These are phyloP conservation scores for Pollenia angustigena DNA, from an alignment of 2,888 invertebrate species.

Conservation along the genomic window DNA sequence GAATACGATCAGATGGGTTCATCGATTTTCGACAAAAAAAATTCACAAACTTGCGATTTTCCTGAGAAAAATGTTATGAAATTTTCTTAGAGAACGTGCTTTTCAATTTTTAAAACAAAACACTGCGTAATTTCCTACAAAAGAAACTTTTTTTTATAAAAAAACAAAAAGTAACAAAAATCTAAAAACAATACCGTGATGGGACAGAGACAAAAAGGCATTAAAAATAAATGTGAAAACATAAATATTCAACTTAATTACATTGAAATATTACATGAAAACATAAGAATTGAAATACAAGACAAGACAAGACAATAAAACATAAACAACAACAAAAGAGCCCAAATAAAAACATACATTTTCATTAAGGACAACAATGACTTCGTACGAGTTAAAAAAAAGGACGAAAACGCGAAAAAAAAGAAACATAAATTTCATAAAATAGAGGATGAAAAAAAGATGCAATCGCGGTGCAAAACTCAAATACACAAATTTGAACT, in stretches of 20 bases:
- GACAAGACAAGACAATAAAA: constrained; percentile 48
- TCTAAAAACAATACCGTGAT: constrained; percentile 12
- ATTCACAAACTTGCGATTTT: no score
- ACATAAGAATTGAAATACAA: constrained; percentile 68
- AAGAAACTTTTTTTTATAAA: not conserved
- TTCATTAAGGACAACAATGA: constrained; percentile 58
- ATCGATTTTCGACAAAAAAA: no score
- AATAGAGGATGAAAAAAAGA: not conserved
- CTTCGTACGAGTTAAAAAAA: constrained; percentile 23
- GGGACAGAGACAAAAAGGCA: constrained; percentile 58
- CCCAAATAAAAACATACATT: constrained; percentile 44
- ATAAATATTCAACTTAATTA: constrained; percentile 75
- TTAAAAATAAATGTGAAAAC: constrained; percentile 72
- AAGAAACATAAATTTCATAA: not conserved
- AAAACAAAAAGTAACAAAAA: constrained; percentile 4
- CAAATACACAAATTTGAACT: constrained; percentile 73
- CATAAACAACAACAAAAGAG: constrained; percentile 21
- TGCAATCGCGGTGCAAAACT: constrained; percentile 62
- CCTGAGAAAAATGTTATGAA: no score
- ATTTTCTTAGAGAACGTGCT: not conserved
- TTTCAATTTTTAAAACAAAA: constrained; percentile 5
- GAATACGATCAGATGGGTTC: no score
- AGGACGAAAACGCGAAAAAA: constrained; percentile 64
- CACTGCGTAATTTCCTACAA: constrained; percentile 7
- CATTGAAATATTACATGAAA: constrained; percentile 68